phyloP scores from a whole-genome alignment of 2,888 invertebrate genomes.

The Drosophila phalerata region DNA sequence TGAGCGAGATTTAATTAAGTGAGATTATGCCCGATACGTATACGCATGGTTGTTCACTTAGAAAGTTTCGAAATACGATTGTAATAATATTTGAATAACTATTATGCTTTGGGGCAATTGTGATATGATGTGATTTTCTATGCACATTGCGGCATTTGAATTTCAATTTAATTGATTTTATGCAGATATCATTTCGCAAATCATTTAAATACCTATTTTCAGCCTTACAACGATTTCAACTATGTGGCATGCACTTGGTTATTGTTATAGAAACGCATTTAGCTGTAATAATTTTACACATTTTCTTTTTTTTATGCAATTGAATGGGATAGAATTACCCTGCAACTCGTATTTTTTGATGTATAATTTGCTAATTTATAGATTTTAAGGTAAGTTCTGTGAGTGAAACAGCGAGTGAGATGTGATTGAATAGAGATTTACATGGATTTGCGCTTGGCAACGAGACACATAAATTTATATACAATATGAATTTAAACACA shows the following conservation, averaged over 20 bases:
- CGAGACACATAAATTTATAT: slow-evolving; percentile 22
- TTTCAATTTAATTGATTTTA: slow-evolving; percentile 67
- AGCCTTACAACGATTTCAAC: slow-evolving; percentile 12
- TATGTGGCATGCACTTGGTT: slow-evolving; percentile 6
- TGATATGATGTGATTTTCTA: slow-evolving; percentile 13
- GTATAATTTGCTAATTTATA: slow-evolving; percentile 35
- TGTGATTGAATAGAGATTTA: slow-evolving; percentile 59
- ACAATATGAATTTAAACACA: slow-evolving; percentile 16
- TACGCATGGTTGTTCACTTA: slow-evolving; percentile 11
- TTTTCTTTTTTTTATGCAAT: not conserved
- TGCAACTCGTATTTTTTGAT: slow-evolving; percentile 3
- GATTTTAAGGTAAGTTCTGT: slow-evolving; percentile 9
- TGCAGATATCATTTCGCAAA: slow-evolving; percentile 39
- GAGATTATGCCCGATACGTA: slow-evolving; percentile 2
- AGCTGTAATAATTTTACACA: slow-evolving; percentile 36
- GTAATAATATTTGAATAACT: slow-evolving; percentile 12
- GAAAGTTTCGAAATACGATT: slow-evolving; percentile 10
- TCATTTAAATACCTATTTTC: slow-evolving; percentile 30
- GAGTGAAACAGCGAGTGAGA: slow-evolving; percentile 20
- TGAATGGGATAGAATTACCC: slow-evolving; percentile 1
- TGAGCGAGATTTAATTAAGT: not conserved
- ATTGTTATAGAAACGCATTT: slow-evolving; percentile 39
- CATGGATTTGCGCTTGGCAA: slow-evolving; percentile 30
- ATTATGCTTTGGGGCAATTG: slow-evolving; percentile 26
- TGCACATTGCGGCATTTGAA: slow-evolving; percentile 28